Evolutionary conservation across 53 echinoderm and acorn worm species (phyloP).

Genomic region (Luidia sarsii): DNA sequence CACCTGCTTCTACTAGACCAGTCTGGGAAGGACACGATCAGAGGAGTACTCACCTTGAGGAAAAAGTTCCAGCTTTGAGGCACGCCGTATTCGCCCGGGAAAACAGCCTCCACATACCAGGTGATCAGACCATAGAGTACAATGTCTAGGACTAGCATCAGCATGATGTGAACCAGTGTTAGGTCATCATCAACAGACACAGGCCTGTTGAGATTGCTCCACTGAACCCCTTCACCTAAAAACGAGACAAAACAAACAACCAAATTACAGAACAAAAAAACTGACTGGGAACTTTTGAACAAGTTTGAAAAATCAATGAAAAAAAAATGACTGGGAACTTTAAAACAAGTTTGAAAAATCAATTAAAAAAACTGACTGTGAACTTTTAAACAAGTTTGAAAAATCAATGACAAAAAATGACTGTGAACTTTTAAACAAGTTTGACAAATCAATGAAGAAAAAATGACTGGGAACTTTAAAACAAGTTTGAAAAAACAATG

Average conservation of each 20-base stretch:
- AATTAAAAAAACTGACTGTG: neutral
- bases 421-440: too few species aligned
- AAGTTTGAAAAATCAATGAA: too few species aligned
- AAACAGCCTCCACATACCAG: conserved; percentile 90
- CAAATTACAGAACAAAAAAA: too few species aligned
- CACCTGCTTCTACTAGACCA: too few species aligned
- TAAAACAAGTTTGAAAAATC: too few species aligned
- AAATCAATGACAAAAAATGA: too few species aligned
- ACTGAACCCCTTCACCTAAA: conserved; percentile 71
- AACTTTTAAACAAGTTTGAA: neutral
- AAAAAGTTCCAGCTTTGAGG: conserved; percentile 82
- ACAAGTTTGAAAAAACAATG: too few species aligned
- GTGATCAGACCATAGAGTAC: conserved; percentile 69
- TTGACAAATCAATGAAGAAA: too few species aligned
- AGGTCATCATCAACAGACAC: conserved; percentile 76
- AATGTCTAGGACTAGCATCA: conserved; percentile 64
- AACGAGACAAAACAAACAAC: neutral
- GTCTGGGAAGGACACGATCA: too few species aligned
- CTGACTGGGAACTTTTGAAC: too few species aligned
- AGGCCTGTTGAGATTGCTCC: conserved; percentile 66
- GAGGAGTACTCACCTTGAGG: conserved; percentile 65
- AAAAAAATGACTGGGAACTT: too few species aligned
- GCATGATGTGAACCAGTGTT: conserved; percentile 64
- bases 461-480: too few species aligned
- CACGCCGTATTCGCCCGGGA: conserved; percentile 80